These are phyloP conservation scores for Mus spretus DNA, from an alignment of 2,797 vertebrate species.

Conservation along the genomic window DNA sequence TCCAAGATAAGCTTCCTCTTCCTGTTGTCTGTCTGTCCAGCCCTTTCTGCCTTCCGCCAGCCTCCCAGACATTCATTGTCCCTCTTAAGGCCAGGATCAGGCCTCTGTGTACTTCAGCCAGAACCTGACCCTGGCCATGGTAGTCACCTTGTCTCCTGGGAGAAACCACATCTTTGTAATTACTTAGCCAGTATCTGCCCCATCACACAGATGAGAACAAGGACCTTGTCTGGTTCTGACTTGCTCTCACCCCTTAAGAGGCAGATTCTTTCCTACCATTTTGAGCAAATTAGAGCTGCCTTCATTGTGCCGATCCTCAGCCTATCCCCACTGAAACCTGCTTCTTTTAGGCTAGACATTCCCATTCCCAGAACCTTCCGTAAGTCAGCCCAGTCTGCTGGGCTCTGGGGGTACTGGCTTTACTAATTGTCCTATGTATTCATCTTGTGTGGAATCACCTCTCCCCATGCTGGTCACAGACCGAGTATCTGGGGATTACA, in stretches of 20 bases:
- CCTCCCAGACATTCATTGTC: background rate
- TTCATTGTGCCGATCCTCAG: background rate
- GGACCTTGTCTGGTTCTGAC: background rate
- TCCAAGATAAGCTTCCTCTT: slow-evolving; percentile 58
- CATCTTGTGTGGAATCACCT: background rate
- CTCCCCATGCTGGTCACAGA: background rate
- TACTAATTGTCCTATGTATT: background rate
- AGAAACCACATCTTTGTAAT: background rate
- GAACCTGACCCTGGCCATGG: background rate
- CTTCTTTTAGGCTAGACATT: slow-evolving; percentile 40
- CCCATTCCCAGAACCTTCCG: background rate
- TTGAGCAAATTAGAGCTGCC: background rate
- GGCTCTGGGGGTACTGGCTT: background rate
- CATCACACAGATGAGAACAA: background rate
- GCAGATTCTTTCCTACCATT: background rate
- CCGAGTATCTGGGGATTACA: background rate
- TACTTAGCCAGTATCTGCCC: background rate
- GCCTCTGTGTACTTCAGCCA: background rate
- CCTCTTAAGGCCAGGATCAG: background rate
- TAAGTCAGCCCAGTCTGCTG: background rate
- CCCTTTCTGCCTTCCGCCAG: background rate
- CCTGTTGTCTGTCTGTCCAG: slow-evolving; percentile 43
- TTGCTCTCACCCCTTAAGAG: background rate
- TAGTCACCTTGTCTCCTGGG: background rate
- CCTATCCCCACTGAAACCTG: background rate